Conservation (phyloP, 2,113 vertebrate genomes). For the Actinemys pallida region DNA sequence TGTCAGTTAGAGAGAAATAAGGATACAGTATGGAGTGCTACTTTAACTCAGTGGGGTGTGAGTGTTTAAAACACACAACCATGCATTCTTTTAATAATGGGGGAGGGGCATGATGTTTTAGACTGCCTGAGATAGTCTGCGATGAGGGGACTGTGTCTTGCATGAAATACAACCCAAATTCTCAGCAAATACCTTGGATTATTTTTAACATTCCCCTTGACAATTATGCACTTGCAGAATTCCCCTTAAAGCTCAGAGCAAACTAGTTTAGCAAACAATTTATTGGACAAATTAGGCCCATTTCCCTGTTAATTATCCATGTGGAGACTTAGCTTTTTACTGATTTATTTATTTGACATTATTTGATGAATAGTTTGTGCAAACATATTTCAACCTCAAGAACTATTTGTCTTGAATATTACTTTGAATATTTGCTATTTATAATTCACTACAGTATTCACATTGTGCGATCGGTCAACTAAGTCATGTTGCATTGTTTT, state of each 20-base stretch:
- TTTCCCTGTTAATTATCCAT: conserved; percentile 32
- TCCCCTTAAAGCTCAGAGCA: conserved; percentile 4
- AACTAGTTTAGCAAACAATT: conserved; percentile 17
- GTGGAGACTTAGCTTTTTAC: neutral
- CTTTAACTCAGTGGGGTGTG: neutral
- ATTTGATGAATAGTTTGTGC: conserved; percentile 6
- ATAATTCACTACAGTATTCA: neutral
- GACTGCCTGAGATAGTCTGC: neutral
- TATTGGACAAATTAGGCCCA: conserved; percentile 14
- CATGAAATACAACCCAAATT: rapidly evolving
- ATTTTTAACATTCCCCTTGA: neutral
- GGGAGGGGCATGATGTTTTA: neutral
- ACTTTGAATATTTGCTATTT: neutral
- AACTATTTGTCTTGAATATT: neutral
- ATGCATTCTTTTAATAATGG: neutral
- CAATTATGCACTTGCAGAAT: neutral
- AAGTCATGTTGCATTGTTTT: conserved; percentile 19
- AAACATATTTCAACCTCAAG: neutral
- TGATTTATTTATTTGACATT: conserved; percentile 38
- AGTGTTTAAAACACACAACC: neutral
- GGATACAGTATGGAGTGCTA: neutral
- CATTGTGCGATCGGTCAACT: conserved; percentile 30
- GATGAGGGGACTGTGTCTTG: neutral
- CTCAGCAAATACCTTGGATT: neutral
- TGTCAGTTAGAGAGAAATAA: neutral